phyloP scores from a whole-genome alignment of 2,113 vertebrate genomes.

The Larimichthys crocea region DNA sequence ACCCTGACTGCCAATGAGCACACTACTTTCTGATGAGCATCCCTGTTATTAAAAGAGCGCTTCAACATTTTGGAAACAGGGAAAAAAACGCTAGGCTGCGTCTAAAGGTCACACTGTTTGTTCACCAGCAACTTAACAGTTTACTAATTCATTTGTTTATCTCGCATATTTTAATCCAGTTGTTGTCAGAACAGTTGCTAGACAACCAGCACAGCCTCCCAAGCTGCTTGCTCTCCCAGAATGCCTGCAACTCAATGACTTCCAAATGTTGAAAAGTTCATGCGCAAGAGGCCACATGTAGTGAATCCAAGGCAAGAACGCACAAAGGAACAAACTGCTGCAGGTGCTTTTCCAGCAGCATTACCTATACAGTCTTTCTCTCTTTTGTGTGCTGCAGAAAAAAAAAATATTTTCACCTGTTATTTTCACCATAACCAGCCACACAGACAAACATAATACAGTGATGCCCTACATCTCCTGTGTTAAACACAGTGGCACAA shows the following conservation, averaged over 20 bases:
- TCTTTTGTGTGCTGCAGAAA: neutral
- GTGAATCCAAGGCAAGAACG: neutral
- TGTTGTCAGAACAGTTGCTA: neutral
- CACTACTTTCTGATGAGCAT: neutral
- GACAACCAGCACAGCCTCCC: neutral
- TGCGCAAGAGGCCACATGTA: neutral
- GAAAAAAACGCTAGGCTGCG: too few species aligned
- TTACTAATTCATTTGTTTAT: neutral
- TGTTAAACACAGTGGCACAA: neutral
- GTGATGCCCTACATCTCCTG: neutral
- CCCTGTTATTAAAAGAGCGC: neutral
- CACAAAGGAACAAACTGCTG: neutral
- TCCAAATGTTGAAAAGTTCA: neutral
- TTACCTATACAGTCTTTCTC: neutral
- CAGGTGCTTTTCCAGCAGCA: slow-evolving; percentile 6
- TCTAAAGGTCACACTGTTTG: too few species aligned
- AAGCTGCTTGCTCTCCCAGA: neutral
- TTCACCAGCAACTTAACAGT: neutral
- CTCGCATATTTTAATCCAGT: neutral
- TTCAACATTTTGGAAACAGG: neutral
- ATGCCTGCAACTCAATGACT: neutral
- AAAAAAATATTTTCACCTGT: too few species aligned
- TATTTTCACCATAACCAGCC: neutral
- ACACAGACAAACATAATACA: neutral
- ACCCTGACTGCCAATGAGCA: neutral